Evolutionary conservation across 1,140 invertebrate genomes (phyloP), one percentile per base, ranked within the genome.

Genomic region (Brachionus calyciflorus): DNA sequence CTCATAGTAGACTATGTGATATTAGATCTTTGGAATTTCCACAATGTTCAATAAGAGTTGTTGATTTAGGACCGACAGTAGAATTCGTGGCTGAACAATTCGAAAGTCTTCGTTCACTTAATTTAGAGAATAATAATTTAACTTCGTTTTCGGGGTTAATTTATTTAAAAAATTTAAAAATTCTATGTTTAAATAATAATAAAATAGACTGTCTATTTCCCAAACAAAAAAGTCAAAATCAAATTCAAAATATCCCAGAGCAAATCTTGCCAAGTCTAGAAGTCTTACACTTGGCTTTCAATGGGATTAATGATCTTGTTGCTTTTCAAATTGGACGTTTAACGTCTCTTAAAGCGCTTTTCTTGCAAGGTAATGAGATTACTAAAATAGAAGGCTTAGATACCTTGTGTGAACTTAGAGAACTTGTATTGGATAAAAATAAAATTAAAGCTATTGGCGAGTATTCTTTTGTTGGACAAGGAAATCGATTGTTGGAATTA

Each of bases 361-460:
- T 85, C 77, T 78, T 85, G n/a, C 84, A 85, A 80, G 83, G 83
- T 82, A 60, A 85, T 79, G 84, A 85, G 63, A 84, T 85, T 26
- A 77, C 77, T 1, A 84, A 81, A 78, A 80, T 85, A 7, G 83
- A 85, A 78, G 84, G 83, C 26, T 76, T 85, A 26, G 83, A 85
- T 33, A 79, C 79, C 14, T 78, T 85, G 14, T 80, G 81, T 68
- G 81, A 84, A 78, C 76, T 85, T n/a, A 46, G 82, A 65, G 84
- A 85, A 77, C 79, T 85, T 6, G 84, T 85, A 17, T 79, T 85
- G n/a, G 84, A 85, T 65, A 80, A 82, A 57, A 85, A 85, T 78
- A 84, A 82, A 78, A 83, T 85, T 51, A 84, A 84, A 76, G 73
- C 46, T 19, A 68, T 85, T 9, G 78, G 78, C n/a, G 83, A 85